Evolutionary conservation across 1,140 invertebrate genomes (phyloP).

Genomic region (Drosophila navojoa): DNA sequence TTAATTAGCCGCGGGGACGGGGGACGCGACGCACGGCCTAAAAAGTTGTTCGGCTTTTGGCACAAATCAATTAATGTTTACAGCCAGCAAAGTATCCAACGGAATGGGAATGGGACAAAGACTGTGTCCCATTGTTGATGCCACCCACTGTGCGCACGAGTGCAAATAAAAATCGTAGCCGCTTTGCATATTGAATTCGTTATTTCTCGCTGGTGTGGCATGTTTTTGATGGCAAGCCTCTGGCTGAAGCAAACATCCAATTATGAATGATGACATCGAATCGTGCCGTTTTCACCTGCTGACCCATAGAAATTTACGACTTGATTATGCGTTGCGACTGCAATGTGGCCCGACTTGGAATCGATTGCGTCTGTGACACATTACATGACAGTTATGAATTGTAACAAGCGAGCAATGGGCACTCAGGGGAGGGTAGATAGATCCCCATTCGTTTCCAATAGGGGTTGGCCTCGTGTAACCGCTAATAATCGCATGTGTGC

Average conservation of each 20-base stretch:
- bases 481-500: conserved; percentile 71
- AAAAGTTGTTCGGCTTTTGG: conserved; percentile 64
- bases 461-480: conserved; percentile 41
- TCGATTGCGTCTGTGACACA: conserved; percentile 25
- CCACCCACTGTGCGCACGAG: conserved; percentile 70
- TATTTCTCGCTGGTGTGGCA: conserved; percentile 27
- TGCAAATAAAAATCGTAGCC: conserved; percentile 65
- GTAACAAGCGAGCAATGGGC: conserved; percentile 19
- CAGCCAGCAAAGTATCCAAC: conserved; percentile 47
- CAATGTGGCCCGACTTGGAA: conserved; percentile 12
- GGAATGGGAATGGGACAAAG: not conserved
- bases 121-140: conserved; percentile 55
- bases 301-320: conserved; percentile 55
- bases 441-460: not conserved
- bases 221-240: conserved; percentile 28
- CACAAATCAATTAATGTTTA: conserved; percentile 75
- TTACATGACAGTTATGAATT: conserved; percentile 50
- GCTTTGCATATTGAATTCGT: conserved; percentile 68
- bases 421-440: not conserved
- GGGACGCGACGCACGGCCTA: conserved; percentile 41
- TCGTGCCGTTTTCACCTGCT: conserved; percentile 64
- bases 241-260: conserved; percentile 49
- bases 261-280: conserved; percentile 43
- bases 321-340: conserved; percentile 30
- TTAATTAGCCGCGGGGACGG: conserved; percentile 61